These are phyloP conservation scores for Psittacula echo DNA, from an alignment of 2,797 vertebrate genomes.

Conservation along the genomic window DNA sequence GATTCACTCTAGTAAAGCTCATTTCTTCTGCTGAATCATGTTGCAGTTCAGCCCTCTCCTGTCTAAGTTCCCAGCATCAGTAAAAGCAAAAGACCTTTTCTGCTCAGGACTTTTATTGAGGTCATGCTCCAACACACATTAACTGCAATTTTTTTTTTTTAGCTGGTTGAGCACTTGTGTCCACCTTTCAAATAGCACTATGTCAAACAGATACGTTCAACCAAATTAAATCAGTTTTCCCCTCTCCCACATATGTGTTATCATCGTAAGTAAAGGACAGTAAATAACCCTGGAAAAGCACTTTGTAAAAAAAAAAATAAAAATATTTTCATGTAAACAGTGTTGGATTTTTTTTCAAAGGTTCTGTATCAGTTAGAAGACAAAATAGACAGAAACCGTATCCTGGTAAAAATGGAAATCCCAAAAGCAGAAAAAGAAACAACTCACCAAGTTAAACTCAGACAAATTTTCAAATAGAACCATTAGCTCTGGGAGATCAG, in stretches of 20 bases:
- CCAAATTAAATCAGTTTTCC: conserved; percentile 9
- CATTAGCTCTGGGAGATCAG: background rate
- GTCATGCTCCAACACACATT: background rate
- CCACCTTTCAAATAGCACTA: background rate
- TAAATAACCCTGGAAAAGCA: background rate
- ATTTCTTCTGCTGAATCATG: conserved; percentile 16
- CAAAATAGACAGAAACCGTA: background rate
- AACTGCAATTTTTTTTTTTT: background rate
- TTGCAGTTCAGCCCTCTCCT: background rate
- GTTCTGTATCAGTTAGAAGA: background rate
- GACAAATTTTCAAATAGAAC: background rate
- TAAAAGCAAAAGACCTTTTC: background rate
- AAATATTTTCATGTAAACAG: background rate
- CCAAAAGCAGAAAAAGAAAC: background rate
- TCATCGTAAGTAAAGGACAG: background rate
- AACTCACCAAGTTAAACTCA: background rate
- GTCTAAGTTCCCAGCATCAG: background rate
- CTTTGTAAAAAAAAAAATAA: background rate
- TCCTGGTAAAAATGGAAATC: background rate
- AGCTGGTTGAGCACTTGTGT: background rate
- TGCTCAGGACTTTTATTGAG: conserved; percentile 2
- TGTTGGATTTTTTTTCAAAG: background rate
- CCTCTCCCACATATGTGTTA: background rate
- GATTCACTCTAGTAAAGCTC: background rate
- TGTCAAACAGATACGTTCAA: background rate